Evolutionary conservation across 2,888 invertebrate species (phyloP).

Genomic region (Cerastis leucographa): DNA sequence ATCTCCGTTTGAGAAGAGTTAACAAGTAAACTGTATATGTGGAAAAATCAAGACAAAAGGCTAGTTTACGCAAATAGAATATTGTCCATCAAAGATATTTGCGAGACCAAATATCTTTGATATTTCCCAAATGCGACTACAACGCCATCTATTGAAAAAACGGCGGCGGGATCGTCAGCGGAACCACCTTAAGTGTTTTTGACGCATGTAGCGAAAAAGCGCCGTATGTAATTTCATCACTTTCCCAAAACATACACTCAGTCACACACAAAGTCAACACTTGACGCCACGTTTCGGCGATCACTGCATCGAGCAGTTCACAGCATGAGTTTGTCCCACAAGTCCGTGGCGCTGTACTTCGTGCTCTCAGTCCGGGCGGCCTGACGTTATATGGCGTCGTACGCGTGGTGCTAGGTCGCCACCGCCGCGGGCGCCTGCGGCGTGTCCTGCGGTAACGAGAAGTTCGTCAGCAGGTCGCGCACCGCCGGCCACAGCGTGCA

Average conservation of each 20-base stretch:
- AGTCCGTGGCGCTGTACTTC: conserved; percentile 42
- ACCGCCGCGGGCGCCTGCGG: conserved; percentile 88
- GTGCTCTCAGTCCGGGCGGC: conserved; percentile 26
- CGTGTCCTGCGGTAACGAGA: conserved; percentile 95
- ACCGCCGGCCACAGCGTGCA: conserved; percentile 98
- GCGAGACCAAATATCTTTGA: no score
- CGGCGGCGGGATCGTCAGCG: no score
- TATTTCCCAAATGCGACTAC: no score
- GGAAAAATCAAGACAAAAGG: no score
- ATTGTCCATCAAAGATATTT: no score
- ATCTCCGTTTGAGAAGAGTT: no score
- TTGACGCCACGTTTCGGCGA: conserved; percentile 16
- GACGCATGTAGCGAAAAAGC: conserved; percentile 19
- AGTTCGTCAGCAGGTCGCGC: conserved; percentile 95
- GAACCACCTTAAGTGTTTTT: conserved; percentile 20
- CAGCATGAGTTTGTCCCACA: conserved; percentile 57
- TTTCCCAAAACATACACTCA: conserved; percentile 33
- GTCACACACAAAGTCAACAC: conserved; percentile 25
- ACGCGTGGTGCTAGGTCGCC: conserved; percentile 75
- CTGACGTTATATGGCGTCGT: conserved; percentile 49
- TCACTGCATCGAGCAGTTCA: conserved; percentile 12
- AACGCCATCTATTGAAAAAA: no score
- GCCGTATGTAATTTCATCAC: conserved; percentile 3
- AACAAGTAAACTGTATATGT: no score
- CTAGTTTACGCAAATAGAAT: no score